Percentiles rank a stretch among this genome's conserved stretches.
Evolutionary conservation across 2,113 vertebrate genomes (phyloP).

Genomic region (Apodemus sylvaticus): DNA sequence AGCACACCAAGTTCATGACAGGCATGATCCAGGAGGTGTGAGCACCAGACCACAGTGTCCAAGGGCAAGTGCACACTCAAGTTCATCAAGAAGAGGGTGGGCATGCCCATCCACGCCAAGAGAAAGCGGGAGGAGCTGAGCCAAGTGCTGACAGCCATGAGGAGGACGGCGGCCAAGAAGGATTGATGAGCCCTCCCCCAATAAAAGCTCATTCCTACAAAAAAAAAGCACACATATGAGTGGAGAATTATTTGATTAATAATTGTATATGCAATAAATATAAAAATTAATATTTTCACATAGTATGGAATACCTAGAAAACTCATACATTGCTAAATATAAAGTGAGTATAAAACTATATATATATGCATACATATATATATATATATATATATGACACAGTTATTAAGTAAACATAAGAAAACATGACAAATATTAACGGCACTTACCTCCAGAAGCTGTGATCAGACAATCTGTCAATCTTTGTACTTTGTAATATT

Average conservation of each 20-base stretch:
- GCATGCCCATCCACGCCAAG: no score
- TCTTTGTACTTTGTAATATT: constrained; percentile 52
- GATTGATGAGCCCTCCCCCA: no score
- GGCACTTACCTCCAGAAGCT: constrained; percentile 11
- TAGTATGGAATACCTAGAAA: neutral
- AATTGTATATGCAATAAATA: constrained; percentile 11
- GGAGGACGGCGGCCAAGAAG: no score
- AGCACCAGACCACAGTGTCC: no score
- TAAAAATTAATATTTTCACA: constrained; percentile 32
- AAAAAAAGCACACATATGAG: neutral
- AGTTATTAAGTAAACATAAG: constrained; percentile 18
- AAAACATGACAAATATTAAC: neutral
- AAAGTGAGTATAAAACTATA: neutral
- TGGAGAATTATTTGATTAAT: constrained; percentile 14
- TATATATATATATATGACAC: neutral
- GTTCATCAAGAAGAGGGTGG: no score
- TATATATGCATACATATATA: neutral
- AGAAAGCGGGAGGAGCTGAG: no score
- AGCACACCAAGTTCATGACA: no score
- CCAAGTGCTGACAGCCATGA: no score
- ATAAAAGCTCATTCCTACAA: no score
- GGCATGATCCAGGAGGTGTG: no score
- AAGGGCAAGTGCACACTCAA: no score
- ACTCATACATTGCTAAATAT: neutral
- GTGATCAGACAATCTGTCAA: constrained; percentile 30